phyloP scores from a whole-genome alignment of 2,113 vertebrate genomes.

The Illadopsis cleaveri region DNA sequence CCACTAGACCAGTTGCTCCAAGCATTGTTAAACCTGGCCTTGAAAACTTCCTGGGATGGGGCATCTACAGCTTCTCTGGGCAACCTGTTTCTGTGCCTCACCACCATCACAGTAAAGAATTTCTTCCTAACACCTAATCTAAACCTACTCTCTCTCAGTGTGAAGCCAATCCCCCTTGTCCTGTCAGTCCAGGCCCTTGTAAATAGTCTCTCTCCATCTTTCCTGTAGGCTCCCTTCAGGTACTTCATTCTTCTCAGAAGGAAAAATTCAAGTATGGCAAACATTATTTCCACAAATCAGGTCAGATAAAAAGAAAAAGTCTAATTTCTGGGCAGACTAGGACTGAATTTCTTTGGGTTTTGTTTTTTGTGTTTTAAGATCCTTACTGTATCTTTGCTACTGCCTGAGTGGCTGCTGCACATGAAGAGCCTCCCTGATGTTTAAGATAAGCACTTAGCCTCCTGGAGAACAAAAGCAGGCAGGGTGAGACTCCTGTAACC shows the following conservation, averaged over 20 bases:
- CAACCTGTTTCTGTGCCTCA: background rate
- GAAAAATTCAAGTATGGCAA: background rate
- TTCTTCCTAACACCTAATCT: background rate
- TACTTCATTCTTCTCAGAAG: background rate
- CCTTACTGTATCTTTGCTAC: background rate
- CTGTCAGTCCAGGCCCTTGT: background rate
- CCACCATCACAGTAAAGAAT: background rate
- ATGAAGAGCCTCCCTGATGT: background rate
- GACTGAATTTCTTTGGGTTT: background rate
- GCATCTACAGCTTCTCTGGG: background rate
- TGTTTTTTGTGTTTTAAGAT: background rate
- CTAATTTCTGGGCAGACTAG: background rate
- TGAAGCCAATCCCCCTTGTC: background rate
- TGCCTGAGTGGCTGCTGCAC: background rate
- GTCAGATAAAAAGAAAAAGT: background rate
- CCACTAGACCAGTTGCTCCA: no score
- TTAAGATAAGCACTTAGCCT: constrained; percentile 17
- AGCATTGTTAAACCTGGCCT: background rate
- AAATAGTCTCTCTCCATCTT: background rate
- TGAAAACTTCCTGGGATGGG: background rate
- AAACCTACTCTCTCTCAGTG: background rate
- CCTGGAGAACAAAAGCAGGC: background rate
- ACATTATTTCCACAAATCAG: background rate
- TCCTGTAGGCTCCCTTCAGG: background rate
- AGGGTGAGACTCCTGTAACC: background rate